These are phyloP conservation scores for Leptinotarsa texana DNA, from an alignment of 1,140 invertebrate species.

Conservation along the genomic window DNA sequence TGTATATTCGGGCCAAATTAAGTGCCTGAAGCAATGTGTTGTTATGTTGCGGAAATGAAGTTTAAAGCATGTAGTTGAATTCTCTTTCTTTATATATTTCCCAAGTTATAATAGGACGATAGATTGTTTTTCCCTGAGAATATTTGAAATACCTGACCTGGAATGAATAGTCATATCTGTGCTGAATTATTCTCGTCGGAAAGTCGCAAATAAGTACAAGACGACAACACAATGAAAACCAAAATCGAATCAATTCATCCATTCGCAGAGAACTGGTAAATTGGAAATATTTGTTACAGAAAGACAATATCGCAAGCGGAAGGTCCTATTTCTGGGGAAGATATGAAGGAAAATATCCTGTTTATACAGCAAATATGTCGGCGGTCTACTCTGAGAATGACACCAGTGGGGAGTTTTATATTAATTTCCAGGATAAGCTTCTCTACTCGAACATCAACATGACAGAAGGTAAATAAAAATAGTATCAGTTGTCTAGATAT, in stretches of 20 bases:
- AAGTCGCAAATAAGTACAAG: too few relatives aligned
- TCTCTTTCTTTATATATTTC: background rate
- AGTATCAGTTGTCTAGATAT: too few relatives aligned
- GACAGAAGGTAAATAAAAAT: constrained; percentile 60
- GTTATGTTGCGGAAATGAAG: constrained; percentile 1
- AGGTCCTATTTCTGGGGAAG: constrained; percentile 59
- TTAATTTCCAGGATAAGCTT: constrained; percentile 62
- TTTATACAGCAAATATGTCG: constrained; percentile 63
- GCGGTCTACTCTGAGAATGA: constrained; percentile 64
- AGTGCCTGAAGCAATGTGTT: background rate
- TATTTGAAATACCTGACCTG: constrained; percentile 2
- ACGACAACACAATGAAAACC: too few relatives aligned
- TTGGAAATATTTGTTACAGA: constrained; percentile 34
- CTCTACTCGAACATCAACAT: constrained; percentile 65
- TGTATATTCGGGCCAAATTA: background rate
- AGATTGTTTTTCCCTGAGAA: constrained; percentile 8
- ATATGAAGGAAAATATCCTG: constrained; percentile 57
- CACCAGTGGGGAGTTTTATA: constrained; percentile 62
- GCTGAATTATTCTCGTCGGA: background rate
- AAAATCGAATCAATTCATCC: background rate
- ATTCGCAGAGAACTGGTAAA: background rate
- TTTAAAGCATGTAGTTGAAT: background rate
- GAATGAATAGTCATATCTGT: background rate
- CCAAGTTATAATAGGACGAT: background rate
- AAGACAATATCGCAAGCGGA: constrained; percentile 34